Evolutionary conservation across 1,140 invertebrate species (phyloP).

Genomic region (Diuraphis noxia): DNA sequence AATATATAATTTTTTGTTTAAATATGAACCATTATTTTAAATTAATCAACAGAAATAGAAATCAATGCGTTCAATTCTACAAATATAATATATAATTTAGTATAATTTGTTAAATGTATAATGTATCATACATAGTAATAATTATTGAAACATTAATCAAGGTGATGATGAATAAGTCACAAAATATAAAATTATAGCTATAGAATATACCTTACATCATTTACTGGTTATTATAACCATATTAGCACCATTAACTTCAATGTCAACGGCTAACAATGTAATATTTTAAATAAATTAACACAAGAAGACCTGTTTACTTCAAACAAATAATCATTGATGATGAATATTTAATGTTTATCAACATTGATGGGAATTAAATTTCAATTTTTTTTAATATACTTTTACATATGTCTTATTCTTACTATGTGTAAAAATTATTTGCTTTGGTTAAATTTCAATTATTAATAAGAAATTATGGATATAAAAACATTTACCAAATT

Average conservation of each 20-base stretch:
- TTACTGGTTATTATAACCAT: conserved; percentile 14
- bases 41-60: neutral
- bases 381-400: no score
- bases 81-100: neutral
- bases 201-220: neutral
- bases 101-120: neutral
- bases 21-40: no score
- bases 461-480: neutral
- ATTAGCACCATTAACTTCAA: conserved; percentile 11
- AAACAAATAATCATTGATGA: neutral
- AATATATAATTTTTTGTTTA: neutral
- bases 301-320: neutral
- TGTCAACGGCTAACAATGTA: neutral
- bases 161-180: neutral
- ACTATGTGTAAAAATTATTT: neutral
- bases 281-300: neutral
- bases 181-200: neutral
- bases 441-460: neutral
- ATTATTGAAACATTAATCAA: neutral
- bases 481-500: neutral
- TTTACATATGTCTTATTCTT: no score
- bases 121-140: neutral
- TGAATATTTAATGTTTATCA: neutral
- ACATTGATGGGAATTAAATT: neutral
- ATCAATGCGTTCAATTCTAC: neutral